Percentiles rank a stretch among this genome's conserved stretches.
Conservation (phyloP, 2,888 invertebrate genomes). For the Drosophila pegasa region DNA sequence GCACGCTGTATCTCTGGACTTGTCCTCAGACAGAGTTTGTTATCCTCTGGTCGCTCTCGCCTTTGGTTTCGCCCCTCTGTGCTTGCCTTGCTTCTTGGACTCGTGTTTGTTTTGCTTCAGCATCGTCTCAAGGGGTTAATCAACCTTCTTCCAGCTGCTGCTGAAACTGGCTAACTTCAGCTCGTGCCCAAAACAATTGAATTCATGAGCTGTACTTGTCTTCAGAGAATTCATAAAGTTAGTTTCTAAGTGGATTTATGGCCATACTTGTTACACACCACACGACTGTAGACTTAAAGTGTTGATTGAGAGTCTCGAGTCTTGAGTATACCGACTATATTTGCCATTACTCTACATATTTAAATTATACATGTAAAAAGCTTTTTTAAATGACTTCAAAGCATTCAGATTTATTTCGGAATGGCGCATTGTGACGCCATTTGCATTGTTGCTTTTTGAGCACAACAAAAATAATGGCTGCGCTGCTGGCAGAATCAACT, state of each 20-base stretch:
- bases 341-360: too few species aligned
- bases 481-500: background rate
- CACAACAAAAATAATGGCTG: background rate
- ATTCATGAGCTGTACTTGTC: conserved; percentile 46
- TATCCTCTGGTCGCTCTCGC: conserved; percentile 29
- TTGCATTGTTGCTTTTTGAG: background rate
- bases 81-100: conserved; percentile 32
- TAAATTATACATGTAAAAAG: too few species aligned
- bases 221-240: conserved; percentile 28
- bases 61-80: background rate
- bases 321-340: too few species aligned
- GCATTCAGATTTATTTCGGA: too few species aligned
- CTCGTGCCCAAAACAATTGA: conserved; percentile 41
- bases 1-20: conserved; percentile 12
- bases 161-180: conserved; percentile 31
- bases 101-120: conserved; percentile 38
- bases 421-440: background rate
- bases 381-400: too few species aligned
- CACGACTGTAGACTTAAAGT: conserved; percentile 9
- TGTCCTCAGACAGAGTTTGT: conserved; percentile 23
- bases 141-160: conserved; percentile 56
- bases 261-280: conserved; percentile 25
- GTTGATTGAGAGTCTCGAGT: background rate
- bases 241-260: conserved; percentile 44
- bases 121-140: conserved; percentile 67